Base-by-base conservation (phyloP, 1,140 invertebrate genomes). In the Drosophila santomea region DNA sequence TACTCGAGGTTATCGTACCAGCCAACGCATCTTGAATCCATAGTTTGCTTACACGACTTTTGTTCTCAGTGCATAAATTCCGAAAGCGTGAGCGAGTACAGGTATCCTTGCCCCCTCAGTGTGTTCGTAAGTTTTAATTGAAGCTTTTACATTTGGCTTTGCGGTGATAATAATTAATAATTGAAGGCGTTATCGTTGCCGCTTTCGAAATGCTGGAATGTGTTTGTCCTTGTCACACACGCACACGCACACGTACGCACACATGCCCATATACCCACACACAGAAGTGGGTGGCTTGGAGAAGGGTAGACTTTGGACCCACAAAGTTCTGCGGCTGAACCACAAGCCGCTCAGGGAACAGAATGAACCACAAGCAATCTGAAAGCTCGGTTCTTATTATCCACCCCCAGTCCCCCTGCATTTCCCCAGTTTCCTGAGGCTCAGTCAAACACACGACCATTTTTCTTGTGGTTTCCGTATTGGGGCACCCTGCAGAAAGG, bases 91-190 rank as follows among this genome's bases (percentile, higher is more conserved):
- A 58, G 25, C 38, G n/a, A 7, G 35, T 44, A 6, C 71, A 74
- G 73, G 71, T 74, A 58, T 74, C 60, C 71, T 28, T 25, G 8
- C 23, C 17, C 11, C 32, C 2, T 25, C 6, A 8, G 17, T 69
- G 72, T 78, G 43, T 84, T 58, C 48, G 78, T 68, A 68, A 64
- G 74, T 64, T 76, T 88, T 88, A 86, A 86, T 86, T 86, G 75
- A 88, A 88, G 79, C 71, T 79, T 88, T 86, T 74, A 82, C 78
- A 88, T 88, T 86, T 88, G 83, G 83, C 78, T 82, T 88, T 86
- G 83, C 43, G 83, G 76, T 64, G 73, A 79, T 76, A 88, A 88
- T 88, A 88, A 82, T 86, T 86, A 82, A 86, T 88, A 79, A 88
- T 82, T 88, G 62, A 86, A 78, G 78, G 78, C 74, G 78, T 47